These are phyloP conservation scores for Heliconius ethilla DNA, from an alignment of 2,888 invertebrate species.

Conservation along the genomic window DNA sequence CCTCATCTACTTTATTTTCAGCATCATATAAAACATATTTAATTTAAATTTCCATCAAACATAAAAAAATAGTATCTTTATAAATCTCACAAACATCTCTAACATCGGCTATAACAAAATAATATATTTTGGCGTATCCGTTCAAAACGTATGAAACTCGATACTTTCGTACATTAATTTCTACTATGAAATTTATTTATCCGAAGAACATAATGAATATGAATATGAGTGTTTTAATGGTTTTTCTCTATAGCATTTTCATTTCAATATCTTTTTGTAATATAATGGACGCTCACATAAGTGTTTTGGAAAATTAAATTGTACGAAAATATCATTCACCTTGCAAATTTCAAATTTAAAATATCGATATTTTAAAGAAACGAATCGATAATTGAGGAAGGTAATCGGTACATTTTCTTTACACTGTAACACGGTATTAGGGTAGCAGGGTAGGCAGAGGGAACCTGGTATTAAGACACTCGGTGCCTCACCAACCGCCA, in stretches of 20 bases:
- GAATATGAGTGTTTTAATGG: not conserved
- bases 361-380: too few relatives aligned
- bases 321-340: not conserved
- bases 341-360: too few relatives aligned
- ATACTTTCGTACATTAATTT: slow-evolving; percentile 30
- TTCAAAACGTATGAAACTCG: slow-evolving; percentile 24
- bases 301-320: not conserved
- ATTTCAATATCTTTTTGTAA: not conserved
- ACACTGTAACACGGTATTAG: too few relatives aligned
- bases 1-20: not conserved
- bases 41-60: not conserved
- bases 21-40: not conserved
- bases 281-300: not conserved
- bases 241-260: not conserved
- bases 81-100: not conserved
- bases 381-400: too few relatives aligned
- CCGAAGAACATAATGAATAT: slow-evolving; percentile 14
- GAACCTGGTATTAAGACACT: too few relatives aligned
- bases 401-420: too few relatives aligned
- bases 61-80: not conserved
- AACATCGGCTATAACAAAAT: slow-evolving; percentile 1
- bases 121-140: slow-evolving; percentile 28
- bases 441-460: too few relatives aligned
- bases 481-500: too few relatives aligned
- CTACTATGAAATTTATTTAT: slow-evolving; percentile 27